Evolutionary conservation across 2,113 vertebrate species (phyloP), one percentile per base, ranked within the genome.

Genomic region (Upupa epops): DNA sequence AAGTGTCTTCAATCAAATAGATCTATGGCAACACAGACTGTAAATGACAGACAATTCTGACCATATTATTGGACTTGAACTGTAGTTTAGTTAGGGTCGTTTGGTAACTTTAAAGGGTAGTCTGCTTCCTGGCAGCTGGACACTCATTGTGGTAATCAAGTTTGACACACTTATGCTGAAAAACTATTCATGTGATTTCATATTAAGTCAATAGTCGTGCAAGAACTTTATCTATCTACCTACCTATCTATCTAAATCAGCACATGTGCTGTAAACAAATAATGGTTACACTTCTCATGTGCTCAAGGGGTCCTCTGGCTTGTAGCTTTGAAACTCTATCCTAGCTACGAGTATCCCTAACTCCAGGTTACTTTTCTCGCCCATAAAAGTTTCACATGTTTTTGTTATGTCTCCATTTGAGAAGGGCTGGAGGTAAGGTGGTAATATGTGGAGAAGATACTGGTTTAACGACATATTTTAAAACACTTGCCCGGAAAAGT

Each of bases 321-420:
- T 90, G 80, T 69, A 88, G 90, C 90, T 94, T 96, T 95, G 94
- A 96, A 96, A 92, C 88, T 88, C 83, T 94, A 95, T 81, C 93
- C 94, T 77, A 4, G 19, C 76, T 95, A 71, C 9, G 8, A 91
- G 77, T 93, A 90, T 79, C 80, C 71, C 68, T 88, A 90, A 89
- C 74, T 96, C 84, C 78, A 95, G 93, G 90, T 96, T 96, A 85
- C 74, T 95, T 94, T 94, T 94, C 86, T 92, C 46, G n/a, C 89
- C 81, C 93, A 95, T 95, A 92, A 96, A 92, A 92, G 74, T 94
- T 95, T 94, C 96, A 96, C 90, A 72, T 83, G 91, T 92, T 95
- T 95, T 96, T 90, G 86, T 94, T 95, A 95, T 87, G 89, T 96
- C 95, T 94, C 92, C 92, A 96, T 94, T 92, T 96, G 81, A 96